Evolutionary conservation across 1,140 invertebrate species (phyloP).

Genomic region (Eulimnadia texana): DNA sequence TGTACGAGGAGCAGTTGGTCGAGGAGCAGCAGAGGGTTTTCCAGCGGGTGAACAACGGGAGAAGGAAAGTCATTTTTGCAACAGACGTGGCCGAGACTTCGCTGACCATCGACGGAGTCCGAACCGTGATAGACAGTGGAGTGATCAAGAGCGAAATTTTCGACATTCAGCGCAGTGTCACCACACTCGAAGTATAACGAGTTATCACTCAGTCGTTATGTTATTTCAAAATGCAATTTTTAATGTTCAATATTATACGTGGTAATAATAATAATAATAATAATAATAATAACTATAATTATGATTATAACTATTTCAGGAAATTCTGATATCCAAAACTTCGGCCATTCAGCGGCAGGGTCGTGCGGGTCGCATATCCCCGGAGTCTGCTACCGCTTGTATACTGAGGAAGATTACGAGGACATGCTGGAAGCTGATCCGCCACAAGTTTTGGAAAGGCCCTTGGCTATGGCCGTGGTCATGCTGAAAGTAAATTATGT

Average conservation of each 20-base stretch:
- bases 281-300: no score
- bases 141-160: constrained; percentile 1
- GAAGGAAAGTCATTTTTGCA: constrained; percentile 72
- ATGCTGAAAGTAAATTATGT: not conserved
- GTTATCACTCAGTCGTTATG: constrained; percentile 22
- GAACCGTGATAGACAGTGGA: constrained; percentile 79
- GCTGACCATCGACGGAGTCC: constrained; percentile 80
- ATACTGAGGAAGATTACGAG: constrained; percentile 50
- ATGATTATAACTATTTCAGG: no score
- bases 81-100: constrained; percentile 93
- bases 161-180: constrained; percentile 61
- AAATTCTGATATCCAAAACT: constrained; percentile 42
- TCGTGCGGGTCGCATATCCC: constrained; percentile 64
- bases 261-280: no score
- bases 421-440: constrained; percentile 37
- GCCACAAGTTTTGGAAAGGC: not conserved
- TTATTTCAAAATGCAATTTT: not conserved
- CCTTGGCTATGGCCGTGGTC: not conserved
- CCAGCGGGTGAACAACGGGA: constrained; percentile 35
- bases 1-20: constrained; percentile 26
- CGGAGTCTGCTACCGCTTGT: constrained; percentile 65
- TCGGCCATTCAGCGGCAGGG: constrained; percentile 61
- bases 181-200: constrained; percentile 46
- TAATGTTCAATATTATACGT: not conserved
- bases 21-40: constrained; percentile 67